Evolutionary conservation across 2,888 invertebrate species (phyloP), one percentile per base, ranked within the genome.

Genomic region (Argyra leucocephala): DNA sequence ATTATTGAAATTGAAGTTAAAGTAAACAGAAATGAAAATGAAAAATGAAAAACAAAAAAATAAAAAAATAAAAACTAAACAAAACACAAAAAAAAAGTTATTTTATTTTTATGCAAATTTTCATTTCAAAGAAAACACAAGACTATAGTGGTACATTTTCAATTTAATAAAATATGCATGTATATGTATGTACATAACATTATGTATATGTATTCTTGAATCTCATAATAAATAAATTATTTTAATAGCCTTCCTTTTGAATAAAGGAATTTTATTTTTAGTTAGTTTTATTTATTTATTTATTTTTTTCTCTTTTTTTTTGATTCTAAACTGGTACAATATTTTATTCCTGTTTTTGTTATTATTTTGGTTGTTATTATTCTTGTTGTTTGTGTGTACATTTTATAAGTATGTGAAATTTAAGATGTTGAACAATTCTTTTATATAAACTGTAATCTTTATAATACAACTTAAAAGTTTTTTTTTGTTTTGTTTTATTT

Each of bases 61-160:
- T n/a, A n/a, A n/a, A n/a, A n/a, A n/a, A n/a, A n/a, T n/a, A n/a
- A n/a, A n/a, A n/a, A n/a, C n/a, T n/a, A n/a, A n/a, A n/a, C n/a
- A n/a, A n/a, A n/a, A n/a, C n/a, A n/a, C n/a, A n/a, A n/a, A n/a
- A n/a, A 18, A 18, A 6, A 48, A 48, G 5, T 48, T 18, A 48
- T 48, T 48, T 48, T 48, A 48, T 48, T 48, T 48, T 48, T 48
- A 48, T 48, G 48, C 48, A 48, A 48, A 48, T 48, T 48, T 48
- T 18, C 2, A 48, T 48, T 48, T 48, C 18, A 18, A 48, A 48
- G 18, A 48, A 48, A 48, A 37, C 37, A 37, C 15, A 15, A 48
- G 18, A 48, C 48, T 18, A 48, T 3, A 48, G 48, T 15, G 31
- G 18, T 48, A 48, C 48, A n/a, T 37, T 37, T 12, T n/a, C 18